A percentile compares a stretch with the other conserved stretches of the same genome.
Evolutionary conservation across 2,888 invertebrate genomes (phyloP).

Genomic region (Pseudococcus jackbeardsleyi): DNA sequence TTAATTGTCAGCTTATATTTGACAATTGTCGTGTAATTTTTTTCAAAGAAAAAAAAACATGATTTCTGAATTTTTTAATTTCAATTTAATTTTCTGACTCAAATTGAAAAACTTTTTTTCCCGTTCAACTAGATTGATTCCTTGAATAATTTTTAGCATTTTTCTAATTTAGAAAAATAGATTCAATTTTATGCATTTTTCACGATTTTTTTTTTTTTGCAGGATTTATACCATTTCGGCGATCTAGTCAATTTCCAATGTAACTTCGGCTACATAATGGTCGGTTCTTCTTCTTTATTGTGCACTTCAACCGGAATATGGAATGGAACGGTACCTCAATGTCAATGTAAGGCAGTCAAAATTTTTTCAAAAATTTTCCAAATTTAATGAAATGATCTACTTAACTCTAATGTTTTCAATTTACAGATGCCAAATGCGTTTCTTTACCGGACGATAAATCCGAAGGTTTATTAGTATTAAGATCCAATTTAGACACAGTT

Average conservation of each 20-base stretch:
- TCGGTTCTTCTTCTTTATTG: conserved; percentile 85
- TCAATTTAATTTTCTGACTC: too few species aligned
- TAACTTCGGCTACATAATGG: conserved; percentile 93
- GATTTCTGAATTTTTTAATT: too few species aligned
- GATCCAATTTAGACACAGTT: conserved; percentile 86
- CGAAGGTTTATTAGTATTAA: conserved; percentile 84
- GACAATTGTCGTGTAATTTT: too few species aligned
- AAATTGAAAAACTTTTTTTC: too few species aligned
- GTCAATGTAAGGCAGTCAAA: conserved; percentile 82
- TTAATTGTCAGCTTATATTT: too few species aligned
- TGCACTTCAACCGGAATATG: conserved; percentile 92
- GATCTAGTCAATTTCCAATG: conserved; percentile 93
- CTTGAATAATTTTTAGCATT: too few species aligned
- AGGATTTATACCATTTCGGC: conserved; percentile 86
- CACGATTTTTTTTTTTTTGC: conserved; percentile 10
- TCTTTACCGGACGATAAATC: conserved; percentile 90
- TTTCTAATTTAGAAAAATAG: not conserved
- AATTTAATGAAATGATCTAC: not conserved
- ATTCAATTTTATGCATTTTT: not conserved
- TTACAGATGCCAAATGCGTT: conserved; percentile 88
- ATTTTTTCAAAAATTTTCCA: not conserved
- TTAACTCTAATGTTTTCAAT: conserved; percentile 1
- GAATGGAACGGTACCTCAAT: conserved; percentile 94
- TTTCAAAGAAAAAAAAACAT: too few species aligned
- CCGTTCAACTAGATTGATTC: too few species aligned